Percentiles rank a stretch among this genome's conserved stretches.
Evolutionary conservation across 2,888 invertebrate species (phyloP).

Genomic region (Mimachlamys varia): DNA sequence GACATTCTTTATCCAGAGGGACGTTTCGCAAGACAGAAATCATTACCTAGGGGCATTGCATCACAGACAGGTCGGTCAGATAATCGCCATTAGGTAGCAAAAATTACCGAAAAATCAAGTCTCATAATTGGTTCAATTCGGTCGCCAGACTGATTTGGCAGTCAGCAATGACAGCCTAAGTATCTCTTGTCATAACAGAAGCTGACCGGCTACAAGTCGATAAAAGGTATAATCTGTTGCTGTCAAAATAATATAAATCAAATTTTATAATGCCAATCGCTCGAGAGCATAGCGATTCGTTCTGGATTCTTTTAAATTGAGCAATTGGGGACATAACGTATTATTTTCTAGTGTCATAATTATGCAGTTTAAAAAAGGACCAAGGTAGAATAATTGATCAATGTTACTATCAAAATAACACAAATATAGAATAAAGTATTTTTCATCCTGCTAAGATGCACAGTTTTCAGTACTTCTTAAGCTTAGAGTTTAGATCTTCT

Average conservation of each 20-base stretch:
- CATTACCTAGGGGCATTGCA: constrained; percentile 4
- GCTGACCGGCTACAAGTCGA: not conserved
- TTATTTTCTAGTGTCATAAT: too few relatives aligned
- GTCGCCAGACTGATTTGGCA: not conserved
- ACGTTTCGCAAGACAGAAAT: not conserved
- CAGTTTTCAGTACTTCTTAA: too few relatives aligned
- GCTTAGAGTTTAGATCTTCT: too few relatives aligned
- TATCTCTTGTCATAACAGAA: not conserved
- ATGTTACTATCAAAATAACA: too few relatives aligned
- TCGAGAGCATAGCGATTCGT: not conserved
- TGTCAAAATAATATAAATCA: not conserved
- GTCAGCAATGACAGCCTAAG: not conserved
- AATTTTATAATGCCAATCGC: not conserved
- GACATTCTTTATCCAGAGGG: not conserved
- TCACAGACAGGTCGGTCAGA: not conserved
- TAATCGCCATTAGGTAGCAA: not conserved
- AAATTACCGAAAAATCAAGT: not conserved
- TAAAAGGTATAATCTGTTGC: not conserved
- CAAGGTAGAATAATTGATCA: too few relatives aligned
- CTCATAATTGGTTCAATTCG: not conserved
- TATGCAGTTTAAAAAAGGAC: too few relatives aligned
- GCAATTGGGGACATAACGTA: not conserved
- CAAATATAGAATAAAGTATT: too few relatives aligned
- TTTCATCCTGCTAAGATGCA: too few relatives aligned
- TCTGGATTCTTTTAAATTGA: not conserved